Evolutionary conservation across 2,113 vertebrate genomes (phyloP).

Genomic region (Laterallus jamaicensis): DNA sequence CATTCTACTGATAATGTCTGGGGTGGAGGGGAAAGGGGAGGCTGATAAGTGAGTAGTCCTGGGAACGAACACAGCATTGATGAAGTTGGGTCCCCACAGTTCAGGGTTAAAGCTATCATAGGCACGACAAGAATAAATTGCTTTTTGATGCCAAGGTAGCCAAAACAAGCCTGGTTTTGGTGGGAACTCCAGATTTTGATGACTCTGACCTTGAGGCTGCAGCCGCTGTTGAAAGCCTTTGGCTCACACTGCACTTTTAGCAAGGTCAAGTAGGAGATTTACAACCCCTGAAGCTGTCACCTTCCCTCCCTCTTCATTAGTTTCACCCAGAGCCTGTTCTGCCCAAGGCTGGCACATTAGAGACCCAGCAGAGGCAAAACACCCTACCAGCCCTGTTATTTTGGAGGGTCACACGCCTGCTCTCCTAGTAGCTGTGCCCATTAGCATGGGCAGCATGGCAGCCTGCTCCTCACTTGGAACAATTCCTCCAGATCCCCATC

Average conservation of each 20-base stretch:
- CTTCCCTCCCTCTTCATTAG: background rate
- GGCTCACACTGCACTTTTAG: background rate
- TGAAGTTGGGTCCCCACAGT: rapidly evolving
- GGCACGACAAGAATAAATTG: background rate
- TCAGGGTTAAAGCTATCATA: background rate
- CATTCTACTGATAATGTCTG: background rate
- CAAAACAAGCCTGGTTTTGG: background rate
- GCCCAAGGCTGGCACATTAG: background rate
- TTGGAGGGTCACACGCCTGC: rapidly evolving
- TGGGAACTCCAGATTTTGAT: background rate
- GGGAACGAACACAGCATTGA: background rate
- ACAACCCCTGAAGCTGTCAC: background rate
- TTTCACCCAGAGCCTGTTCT: background rate
- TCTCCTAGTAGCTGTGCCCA: background rate
- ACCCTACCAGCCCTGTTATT: rapidly evolving
- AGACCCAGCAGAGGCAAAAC: background rate
- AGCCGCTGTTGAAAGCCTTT: rapidly evolving
- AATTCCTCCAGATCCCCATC: background rate
- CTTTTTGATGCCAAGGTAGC: background rate
- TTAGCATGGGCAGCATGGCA: background rate
- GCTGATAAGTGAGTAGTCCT: background rate
- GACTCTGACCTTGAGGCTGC: background rate
- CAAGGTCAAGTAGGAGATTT: background rate
- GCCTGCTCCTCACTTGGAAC: rapidly evolving
- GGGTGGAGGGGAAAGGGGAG: background rate